Evolutionary conservation across 2,113 vertebrate genomes (phyloP).

Genomic region (Sander lucioperca): DNA sequence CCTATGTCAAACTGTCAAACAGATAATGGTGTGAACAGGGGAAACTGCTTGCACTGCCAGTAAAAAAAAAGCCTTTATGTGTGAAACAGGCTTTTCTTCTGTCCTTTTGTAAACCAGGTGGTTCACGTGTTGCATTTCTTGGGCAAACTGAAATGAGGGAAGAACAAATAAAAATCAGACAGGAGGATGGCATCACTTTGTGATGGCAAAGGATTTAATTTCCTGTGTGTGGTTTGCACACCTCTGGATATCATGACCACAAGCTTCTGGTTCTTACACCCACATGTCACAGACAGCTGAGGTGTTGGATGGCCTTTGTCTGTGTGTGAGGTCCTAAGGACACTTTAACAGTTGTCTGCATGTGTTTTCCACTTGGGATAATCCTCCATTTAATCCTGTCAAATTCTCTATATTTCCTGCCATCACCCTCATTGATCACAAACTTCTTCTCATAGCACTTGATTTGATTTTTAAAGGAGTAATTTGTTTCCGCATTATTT

Average conservation of each 20-base stretch:
- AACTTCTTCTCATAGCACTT: background rate
- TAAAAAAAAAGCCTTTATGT: background rate
- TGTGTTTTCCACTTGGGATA: constrained; percentile 12
- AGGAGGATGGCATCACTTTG: constrained; percentile 7
- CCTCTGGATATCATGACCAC: constrained; percentile 15
- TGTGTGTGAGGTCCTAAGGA: constrained; percentile 58
- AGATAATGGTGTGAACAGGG: background rate
- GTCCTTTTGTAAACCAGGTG: constrained; percentile 5
- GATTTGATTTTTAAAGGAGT: background rate
- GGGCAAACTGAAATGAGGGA: background rate
- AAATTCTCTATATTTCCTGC: constrained; percentile 33
- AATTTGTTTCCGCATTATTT: background rate
- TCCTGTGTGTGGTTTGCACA: constrained; percentile 46
- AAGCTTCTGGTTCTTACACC: constrained; percentile 39
- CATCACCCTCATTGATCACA: background rate
- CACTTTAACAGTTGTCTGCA: constrained; percentile 46
- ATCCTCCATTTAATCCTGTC: background rate
- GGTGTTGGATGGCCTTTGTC: constrained; percentile 46
- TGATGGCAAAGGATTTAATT: constrained; percentile 16
- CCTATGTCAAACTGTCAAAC: background rate
- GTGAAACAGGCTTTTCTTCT: constrained; percentile 15
- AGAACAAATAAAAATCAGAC: constrained; percentile 28
- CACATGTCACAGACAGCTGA: constrained; percentile 48
- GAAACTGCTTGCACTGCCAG: background rate
- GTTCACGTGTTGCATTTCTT: background rate